Percentiles rank a stretch among this genome's conserved stretches.
Conservation (phyloP, 2,797 vertebrate genomes). For the Hippoglossus hippoglossus region DNA sequence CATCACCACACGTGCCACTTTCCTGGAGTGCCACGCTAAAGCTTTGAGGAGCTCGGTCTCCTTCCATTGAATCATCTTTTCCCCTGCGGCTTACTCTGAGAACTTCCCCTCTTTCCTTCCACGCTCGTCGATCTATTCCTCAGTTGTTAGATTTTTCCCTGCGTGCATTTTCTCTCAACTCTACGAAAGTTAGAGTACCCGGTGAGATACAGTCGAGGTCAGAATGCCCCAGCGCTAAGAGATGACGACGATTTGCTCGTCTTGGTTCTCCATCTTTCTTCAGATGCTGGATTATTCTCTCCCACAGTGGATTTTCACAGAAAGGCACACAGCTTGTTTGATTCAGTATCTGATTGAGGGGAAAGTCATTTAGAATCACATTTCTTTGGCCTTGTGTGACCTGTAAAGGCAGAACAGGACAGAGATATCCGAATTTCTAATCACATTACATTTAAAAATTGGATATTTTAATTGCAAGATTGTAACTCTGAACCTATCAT, state of each 20-base stretch:
- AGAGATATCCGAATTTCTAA: no score
- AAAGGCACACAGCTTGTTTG: no score
- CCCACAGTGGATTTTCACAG: background rate
- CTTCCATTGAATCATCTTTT: slow-evolving; percentile 47
- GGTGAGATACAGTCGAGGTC: slow-evolving; percentile 14
- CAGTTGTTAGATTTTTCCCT: slow-evolving; percentile 20
- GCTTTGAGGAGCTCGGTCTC: slow-evolving; percentile 30
- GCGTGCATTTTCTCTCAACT: slow-evolving; percentile 8
- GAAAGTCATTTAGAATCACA: background rate
- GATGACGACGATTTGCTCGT: background rate
- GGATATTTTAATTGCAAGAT: no score
- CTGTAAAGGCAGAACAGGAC: background rate
- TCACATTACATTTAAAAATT: no score
- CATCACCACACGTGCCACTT: slow-evolving; percentile 23
- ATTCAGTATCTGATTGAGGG: no score
- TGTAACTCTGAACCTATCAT: background rate
- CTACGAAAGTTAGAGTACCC: background rate
- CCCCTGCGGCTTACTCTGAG: background rate
- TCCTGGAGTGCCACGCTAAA: slow-evolving; percentile 14
- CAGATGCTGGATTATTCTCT: background rate
- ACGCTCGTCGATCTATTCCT: background rate
- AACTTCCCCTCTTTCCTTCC: background rate
- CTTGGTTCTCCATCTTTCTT: background rate
- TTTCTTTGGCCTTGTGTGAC: background rate
- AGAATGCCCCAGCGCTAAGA: background rate